A percentile compares a stretch with the other conserved stretches of the same genome.
phyloP scores from a whole-genome alignment of 1,140 invertebrate genomes.

The Lanistes nyassanus region DNA sequence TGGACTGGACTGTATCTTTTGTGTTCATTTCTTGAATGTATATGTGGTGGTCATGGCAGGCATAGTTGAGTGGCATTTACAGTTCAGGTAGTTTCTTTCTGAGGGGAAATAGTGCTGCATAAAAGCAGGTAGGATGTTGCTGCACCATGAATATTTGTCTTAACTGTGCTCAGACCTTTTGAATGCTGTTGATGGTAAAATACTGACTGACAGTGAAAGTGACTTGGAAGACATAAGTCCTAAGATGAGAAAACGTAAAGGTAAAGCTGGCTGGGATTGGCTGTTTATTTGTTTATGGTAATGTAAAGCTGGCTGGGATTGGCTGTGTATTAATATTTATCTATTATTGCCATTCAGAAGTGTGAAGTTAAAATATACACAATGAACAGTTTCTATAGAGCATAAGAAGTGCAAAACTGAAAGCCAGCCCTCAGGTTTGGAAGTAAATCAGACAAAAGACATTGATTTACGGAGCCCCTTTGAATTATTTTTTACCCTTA shows the following conservation, averaged over 20 bases:
- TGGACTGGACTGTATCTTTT: constrained; percentile 88
- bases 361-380: no score
- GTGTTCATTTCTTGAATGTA: background rate
- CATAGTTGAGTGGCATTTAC: background rate
- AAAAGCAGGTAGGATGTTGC: background rate
- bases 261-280: background rate
- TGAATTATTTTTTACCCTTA: no score
- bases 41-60: background rate
- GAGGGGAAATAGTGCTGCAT: background rate
- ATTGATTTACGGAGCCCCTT: no score
- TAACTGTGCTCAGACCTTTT: constrained; percentile 73
- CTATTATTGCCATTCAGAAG: no score
- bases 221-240: background rate
- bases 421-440: no score
- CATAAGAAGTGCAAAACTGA: no score
- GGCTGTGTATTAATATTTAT: no score
- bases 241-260: background rate
- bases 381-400: no score
- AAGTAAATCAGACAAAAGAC: no score
- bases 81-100: background rate
- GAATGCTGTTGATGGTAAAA: constrained; percentile 82
- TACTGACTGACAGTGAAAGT: constrained; percentile 64
- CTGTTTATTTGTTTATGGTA: no score
- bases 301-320: no score
- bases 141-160: constrained; percentile 14